A percentile compares a stretch with the other conserved stretches of the same genome.
phyloP scores from a whole-genome alignment of 1,140 invertebrate genomes.

The Platorchestia sp. region DNA sequence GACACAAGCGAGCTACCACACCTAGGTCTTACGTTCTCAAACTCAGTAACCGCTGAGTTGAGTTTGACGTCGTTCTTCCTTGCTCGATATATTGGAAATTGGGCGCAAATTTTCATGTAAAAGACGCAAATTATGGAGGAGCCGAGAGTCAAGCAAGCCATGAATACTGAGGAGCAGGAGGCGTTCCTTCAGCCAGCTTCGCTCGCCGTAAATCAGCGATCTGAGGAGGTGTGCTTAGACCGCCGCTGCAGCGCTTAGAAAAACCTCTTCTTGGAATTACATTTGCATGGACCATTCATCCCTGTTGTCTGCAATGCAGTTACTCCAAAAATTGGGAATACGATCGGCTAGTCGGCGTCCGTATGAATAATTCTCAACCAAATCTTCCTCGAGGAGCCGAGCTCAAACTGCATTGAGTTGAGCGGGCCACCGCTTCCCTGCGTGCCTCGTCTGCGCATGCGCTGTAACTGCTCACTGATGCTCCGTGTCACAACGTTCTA shows the following conservation, averaged over 20 bases:
- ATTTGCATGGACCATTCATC: slow-evolving; percentile 30
- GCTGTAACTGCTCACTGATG: background rate
- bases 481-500: background rate
- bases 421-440: background rate
- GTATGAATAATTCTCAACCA: background rate
- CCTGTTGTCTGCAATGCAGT: slow-evolving; percentile 45
- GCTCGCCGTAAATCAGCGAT: background rate
- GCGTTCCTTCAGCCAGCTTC: background rate
- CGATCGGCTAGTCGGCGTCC: background rate
- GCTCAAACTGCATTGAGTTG: background rate
- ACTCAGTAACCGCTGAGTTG: background rate
- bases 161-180: slow-evolving; percentile 19
- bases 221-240: background rate
- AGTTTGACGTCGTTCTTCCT: background rate
- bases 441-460: background rate
- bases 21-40: background rate
- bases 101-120: slow-evolving; percentile 18
- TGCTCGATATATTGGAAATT: background rate
- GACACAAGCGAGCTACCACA: no score
- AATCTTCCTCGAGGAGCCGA: background rate
- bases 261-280: slow-evolving; percentile 13
- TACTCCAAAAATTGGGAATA: background rate
- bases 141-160: background rate
- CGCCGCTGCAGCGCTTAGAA: background rate
- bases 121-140: slow-evolving; percentile 23